phyloP scores from a whole-genome alignment of 2,888 invertebrate genomes.

The Hydriomena furcata region DNA sequence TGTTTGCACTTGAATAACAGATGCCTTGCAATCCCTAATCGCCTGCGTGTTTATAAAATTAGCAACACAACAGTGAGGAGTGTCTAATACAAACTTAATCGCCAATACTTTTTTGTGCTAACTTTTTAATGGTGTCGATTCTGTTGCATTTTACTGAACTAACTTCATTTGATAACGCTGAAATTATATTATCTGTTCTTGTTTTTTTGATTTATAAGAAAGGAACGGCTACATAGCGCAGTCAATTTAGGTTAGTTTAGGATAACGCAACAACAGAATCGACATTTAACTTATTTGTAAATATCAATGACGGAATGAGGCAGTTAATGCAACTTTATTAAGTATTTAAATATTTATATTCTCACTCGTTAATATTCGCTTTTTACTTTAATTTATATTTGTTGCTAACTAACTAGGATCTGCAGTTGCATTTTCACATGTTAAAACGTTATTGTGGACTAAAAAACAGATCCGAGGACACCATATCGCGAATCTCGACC shows the following conservation, averaged over 20 bases:
- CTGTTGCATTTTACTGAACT: no score
- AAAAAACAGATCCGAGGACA: conserved; percentile 97
- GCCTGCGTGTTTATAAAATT: conserved; percentile 23
- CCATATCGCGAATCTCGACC: conserved; percentile 99
- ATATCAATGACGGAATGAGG: background rate
- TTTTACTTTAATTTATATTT: conserved; percentile 46
- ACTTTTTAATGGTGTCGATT: no score
- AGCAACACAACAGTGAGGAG: conserved; percentile 1
- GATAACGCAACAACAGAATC: no score
- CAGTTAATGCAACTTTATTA: background rate
- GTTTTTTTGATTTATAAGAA: no score
- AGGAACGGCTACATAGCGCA: no score
- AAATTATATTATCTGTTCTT: no score
- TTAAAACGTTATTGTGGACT: conserved; percentile 65
- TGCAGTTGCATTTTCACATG: conserved; percentile 55
- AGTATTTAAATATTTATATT: conserved; percentile 1
- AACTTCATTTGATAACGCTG: no score
- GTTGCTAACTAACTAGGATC: conserved; percentile 47
- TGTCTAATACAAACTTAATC: conserved; percentile 6
- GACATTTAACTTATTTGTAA: background rate
- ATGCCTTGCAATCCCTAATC: conserved; percentile 23
- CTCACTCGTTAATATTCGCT: conserved; percentile 39
- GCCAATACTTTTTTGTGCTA: conserved; percentile 7
- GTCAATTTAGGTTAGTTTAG: no score
- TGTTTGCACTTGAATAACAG: conserved; percentile 22